Percentiles rank a stretch among this genome's conserved stretches.
phyloP scores from a whole-genome alignment of 92 coral and sea anemone genomes.

The Porites evermanni region DNA sequence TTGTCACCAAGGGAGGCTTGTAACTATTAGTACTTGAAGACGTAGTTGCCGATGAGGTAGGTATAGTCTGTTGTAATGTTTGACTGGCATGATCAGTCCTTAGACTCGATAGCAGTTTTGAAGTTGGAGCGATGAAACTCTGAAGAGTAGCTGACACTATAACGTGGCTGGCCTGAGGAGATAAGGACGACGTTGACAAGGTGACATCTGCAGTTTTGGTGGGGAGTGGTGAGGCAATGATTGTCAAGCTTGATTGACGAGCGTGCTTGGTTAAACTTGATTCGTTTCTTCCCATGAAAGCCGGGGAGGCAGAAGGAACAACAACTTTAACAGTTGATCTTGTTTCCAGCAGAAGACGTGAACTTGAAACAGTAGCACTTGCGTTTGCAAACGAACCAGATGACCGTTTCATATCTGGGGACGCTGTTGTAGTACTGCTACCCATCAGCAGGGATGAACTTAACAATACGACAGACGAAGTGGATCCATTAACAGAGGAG shows the following conservation, averaged over 20 bases:
- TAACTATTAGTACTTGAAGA: slow-evolving; percentile 8
- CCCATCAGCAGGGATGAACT: background rate
- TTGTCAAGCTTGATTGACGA: background rate
- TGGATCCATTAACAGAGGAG: background rate
- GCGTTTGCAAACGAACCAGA: background rate
- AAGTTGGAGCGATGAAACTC: background rate
- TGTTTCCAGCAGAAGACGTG: background rate
- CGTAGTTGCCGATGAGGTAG: background rate
- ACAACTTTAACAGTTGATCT: slow-evolving; percentile 27
- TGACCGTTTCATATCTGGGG: slow-evolving; percentile 1
- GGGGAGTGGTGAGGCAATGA: background rate
- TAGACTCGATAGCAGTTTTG: background rate
- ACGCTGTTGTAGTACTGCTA: background rate
- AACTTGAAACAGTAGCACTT: background rate
- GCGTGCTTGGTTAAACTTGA: background rate
- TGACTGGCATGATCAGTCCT: background rate
- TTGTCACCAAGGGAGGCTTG: slow-evolving; percentile 59
- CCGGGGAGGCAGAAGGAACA: slow-evolving; percentile 1
- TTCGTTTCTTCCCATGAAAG: background rate
- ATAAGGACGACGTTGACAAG: background rate
- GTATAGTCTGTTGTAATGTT: background rate
- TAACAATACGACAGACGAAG: no score
- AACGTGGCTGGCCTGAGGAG: background rate
- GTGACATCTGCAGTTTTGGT: background rate
- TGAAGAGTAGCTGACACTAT: background rate